Evolutionary conservation across 2,113 vertebrate species (phyloP).

Genomic region (Rhinoptilus africanus): DNA sequence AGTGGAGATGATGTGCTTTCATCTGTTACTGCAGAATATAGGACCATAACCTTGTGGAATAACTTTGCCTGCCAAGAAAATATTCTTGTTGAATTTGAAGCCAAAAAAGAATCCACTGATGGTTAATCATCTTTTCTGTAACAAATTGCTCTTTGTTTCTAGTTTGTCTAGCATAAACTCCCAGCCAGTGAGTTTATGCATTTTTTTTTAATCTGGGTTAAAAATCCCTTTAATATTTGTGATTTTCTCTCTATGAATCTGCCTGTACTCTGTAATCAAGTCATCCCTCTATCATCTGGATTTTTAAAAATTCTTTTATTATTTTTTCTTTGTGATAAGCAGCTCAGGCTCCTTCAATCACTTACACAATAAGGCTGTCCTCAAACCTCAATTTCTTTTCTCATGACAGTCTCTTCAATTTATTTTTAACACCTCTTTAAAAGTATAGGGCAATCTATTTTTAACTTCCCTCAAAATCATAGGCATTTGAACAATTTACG

Average conservation of each 20-base stretch:
- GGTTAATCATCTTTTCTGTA: slow-evolving; percentile 18
- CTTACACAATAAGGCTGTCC: background rate
- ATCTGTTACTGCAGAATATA: background rate
- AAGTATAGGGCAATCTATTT: slow-evolving; percentile 2
- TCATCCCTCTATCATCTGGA: background rate
- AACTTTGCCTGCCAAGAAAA: background rate
- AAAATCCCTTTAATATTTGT: background rate
- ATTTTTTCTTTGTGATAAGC: background rate
- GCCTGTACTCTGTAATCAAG: background rate
- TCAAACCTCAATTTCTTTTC: background rate
- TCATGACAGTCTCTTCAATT: background rate
- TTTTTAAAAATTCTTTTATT: too few relatives aligned
- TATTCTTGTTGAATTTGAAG: background rate
- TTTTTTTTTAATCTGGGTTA: background rate
- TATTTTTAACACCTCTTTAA: background rate
- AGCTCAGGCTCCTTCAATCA: background rate
- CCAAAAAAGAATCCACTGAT: background rate
- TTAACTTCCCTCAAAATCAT: background rate
- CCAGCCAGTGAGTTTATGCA: background rate
- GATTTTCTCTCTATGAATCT: background rate
- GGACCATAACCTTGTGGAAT: background rate
- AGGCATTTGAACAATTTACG: background rate
- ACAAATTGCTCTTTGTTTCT: slow-evolving; percentile 28
- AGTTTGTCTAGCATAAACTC: slow-evolving; percentile 10
- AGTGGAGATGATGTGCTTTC: background rate